A percentile compares a stretch with the other conserved stretches of the same genome.
phyloP scores from a whole-genome alignment of 2,797 vertebrate genomes.

The Alauda arvensis region DNA sequence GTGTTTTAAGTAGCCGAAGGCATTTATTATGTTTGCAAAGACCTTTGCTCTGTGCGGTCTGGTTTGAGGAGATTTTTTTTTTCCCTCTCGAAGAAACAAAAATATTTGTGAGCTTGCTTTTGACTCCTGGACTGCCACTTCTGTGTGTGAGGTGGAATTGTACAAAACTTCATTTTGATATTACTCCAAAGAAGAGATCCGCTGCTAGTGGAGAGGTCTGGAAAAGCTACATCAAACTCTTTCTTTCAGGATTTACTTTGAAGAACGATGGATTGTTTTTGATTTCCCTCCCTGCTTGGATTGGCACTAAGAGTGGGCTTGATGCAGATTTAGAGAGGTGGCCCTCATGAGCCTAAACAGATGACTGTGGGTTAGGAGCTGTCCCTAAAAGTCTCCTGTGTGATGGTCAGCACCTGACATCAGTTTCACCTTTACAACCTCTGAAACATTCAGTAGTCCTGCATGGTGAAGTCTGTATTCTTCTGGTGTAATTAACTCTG shows the following conservation, averaged over 20 bases:
- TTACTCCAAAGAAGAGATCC: neutral
- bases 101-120: conserved; percentile 8
- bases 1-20: conserved; percentile 38
- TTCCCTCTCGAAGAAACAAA: conserved; percentile 18
- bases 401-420: neutral
- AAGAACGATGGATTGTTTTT: neutral
- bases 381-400: neutral
- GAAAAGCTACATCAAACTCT: neutral
- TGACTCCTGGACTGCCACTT: neutral
- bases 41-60: conserved; percentile 29
- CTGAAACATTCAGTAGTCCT: neutral
- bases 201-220: neutral
- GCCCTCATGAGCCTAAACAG: neutral
- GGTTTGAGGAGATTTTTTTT: neutral
- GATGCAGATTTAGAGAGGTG: neutral
- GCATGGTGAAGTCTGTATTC: neutral
- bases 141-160: neutral
- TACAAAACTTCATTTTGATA: neutral
- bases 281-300: neutral
- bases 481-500: neutral
- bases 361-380: neutral
- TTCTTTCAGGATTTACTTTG: neutral
- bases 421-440: neutral
- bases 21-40: conserved; percentile 35
- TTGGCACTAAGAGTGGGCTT: neutral